Evolutionary conservation across 2,113 vertebrate genomes (phyloP).

Genomic region (Toxotes chatareus): DNA sequence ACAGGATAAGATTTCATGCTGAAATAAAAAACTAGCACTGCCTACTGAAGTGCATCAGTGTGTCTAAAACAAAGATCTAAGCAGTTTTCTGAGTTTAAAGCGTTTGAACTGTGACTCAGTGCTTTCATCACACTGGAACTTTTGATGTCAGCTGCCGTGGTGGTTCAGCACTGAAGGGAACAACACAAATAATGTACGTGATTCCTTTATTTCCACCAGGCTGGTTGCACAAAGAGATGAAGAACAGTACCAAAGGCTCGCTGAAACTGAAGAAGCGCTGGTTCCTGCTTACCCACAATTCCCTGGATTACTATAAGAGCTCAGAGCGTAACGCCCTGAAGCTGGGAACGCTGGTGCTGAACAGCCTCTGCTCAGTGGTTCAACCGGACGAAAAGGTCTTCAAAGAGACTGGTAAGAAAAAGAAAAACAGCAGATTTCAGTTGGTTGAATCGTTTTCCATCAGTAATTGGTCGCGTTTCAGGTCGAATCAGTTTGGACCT

Average conservation of each 20-base stretch:
- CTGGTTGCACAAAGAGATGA: slow-evolving; percentile 97
- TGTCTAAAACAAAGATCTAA: too few species aligned
- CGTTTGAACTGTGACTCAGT: too few species aligned
- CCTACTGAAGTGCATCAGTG: too few species aligned
- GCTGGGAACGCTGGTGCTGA: slow-evolving; percentile 94
- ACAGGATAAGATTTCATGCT: too few species aligned
- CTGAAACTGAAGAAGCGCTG: slow-evolving; percentile 96
- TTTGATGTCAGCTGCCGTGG: too few species aligned
- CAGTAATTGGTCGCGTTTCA: neutral
- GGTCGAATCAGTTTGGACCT: neutral
- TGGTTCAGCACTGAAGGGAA: too few species aligned
- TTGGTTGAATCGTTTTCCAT: neutral
- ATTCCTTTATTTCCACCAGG: slow-evolving; percentile 78
- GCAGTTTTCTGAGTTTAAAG: too few species aligned
- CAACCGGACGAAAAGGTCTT: slow-evolving; percentile 94
- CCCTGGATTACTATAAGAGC: slow-evolving; percentile 97
- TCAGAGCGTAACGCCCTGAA: slow-evolving; percentile 93
- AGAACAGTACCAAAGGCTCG: slow-evolving; percentile 89
- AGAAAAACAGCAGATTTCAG: too few species aligned
- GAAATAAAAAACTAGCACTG: too few species aligned
- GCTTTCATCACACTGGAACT: too few species aligned
- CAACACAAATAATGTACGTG: too few species aligned
- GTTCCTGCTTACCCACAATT: slow-evolving; percentile 98
- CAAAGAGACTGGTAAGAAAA: slow-evolving; percentile 91
- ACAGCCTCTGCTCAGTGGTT: slow-evolving; percentile 95